Evolutionary conservation across 2,888 invertebrate species (phyloP), one percentile per base, ranked within the genome.

Genomic region (Rhamphomyia laevipes): DNA sequence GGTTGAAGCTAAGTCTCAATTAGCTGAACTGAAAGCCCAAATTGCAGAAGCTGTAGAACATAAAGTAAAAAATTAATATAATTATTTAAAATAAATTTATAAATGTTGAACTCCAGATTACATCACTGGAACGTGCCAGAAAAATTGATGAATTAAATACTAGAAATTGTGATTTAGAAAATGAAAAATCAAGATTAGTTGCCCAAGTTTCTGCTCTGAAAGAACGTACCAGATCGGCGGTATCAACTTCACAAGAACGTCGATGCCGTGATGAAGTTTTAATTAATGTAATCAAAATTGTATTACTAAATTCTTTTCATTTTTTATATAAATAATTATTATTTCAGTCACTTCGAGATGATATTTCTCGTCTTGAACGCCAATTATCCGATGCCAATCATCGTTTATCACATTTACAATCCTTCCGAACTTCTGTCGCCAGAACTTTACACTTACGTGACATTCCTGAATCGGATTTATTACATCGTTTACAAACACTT

Each of bases 101-200:
- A 46, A 30, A 30, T 30, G 11, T n/a, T n/a, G n/a, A n/a, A n/a
- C 33, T 6, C 38, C 65, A 89, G 88, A 86, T 89, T 59, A 83
- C 86, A 16, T 82, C 89, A 1, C 63, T 90, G 58, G 90, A 91
- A 65, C 76, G 87, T 30, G 86, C 86, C 2, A 77, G 89, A 23
- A 89, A 87, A 70, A 78, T 89, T 47, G 89, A 90, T 62, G 89
- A 90, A 53, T 71, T 90, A 3, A 86, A 88, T 56, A 84, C 85
- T 63, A 81, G 84, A 55, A 68, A 89, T 23, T 82, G 86, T 41
- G 90, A 90, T 63, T 80, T 87, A 40, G 90, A 91, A 62, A 75
- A 85, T 57, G 71, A 89, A 30, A 77, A 88, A 46, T 81, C 82
- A 2, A 77, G 86, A 38, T 53, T 69, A 0, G 46, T 64, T 11